Evolutionary conservation across 92 coral and sea anemone genomes (phyloP).

Genomic region (Epizoanthus fatuus): DNA sequence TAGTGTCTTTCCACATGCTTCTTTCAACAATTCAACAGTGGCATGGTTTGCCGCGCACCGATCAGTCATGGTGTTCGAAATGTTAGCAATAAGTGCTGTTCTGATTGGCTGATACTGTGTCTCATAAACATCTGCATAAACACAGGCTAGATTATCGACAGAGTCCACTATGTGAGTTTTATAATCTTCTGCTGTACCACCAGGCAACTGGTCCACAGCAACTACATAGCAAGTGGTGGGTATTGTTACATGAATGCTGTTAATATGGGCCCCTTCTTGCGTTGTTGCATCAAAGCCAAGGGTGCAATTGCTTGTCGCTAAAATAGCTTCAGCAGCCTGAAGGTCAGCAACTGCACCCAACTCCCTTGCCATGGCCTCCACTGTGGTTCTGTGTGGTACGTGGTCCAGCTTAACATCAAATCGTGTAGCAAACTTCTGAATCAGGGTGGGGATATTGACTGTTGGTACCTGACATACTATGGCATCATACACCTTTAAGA

Average conservation of each 20-base stretch:
- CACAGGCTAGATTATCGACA: constrained; percentile 10
- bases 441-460: constrained; percentile 2
- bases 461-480: constrained; percentile 12
- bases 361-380: not conserved
- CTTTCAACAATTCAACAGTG: constrained; percentile 3
- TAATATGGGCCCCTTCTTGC: not conserved
- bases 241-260: too few relatives aligned
- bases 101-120: not conserved
- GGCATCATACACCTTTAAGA: constrained; percentile 22
- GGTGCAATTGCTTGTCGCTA: not conserved
- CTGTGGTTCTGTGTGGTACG: not conserved
- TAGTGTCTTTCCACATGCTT: not conserved
- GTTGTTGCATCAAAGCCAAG: not conserved
- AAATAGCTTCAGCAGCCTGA: not conserved
- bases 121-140: not conserved
- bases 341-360: not conserved
- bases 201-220: not conserved
- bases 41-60: constrained; percentile 28
- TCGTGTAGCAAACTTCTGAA: not conserved
- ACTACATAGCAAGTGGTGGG: not conserved
- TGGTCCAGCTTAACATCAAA: not conserved
- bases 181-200: not conserved
- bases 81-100: not conserved
- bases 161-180: not conserved
- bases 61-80: constrained; percentile 25